Evolutionary conservation across 2,888 invertebrate genomes (phyloP).

Genomic region (Omphaloscelis lunosa): DNA sequence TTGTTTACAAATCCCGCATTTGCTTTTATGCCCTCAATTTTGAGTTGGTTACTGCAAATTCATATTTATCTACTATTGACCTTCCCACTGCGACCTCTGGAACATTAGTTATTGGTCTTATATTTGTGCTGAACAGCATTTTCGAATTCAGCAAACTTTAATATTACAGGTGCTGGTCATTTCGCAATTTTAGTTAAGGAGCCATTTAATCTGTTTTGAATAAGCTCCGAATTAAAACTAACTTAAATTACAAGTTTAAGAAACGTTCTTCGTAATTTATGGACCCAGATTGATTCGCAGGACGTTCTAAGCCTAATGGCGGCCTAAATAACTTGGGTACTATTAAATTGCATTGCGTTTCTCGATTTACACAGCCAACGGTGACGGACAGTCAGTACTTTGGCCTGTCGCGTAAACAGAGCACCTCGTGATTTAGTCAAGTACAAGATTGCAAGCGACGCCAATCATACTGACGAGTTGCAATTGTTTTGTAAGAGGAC

Average conservation of each 20-base stretch:
- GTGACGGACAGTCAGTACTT: conserved; percentile 17
- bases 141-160: not conserved
- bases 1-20: not conserved
- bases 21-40: not conserved
- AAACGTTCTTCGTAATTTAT: conserved; percentile 14
- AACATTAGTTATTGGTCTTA: not conserved
- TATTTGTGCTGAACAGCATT: not conserved
- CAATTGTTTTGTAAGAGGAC: conserved; percentile 40
- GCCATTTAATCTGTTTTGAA: not conserved
- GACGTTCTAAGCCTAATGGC: conserved; percentile 57
- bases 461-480: conserved; percentile 67
- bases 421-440: conserved; percentile 25
- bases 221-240: not conserved
- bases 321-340: conserved; percentile 66
- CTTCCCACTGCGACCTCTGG: not conserved
- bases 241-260: conserved; percentile 21
- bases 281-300: conserved; percentile 56
- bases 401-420: conserved; percentile 21
- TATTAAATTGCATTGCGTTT: conserved; percentile 57
- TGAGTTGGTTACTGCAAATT: not conserved
- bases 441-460: conserved; percentile 58
- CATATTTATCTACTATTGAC: not conserved
- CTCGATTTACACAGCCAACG: conserved; percentile 27
- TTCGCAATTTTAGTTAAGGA: not conserved
- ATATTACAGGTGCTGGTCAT: not conserved